phyloP scores from a whole-genome alignment of 2,113 vertebrate genomes.

The Budorcas taxicolor region DNA sequence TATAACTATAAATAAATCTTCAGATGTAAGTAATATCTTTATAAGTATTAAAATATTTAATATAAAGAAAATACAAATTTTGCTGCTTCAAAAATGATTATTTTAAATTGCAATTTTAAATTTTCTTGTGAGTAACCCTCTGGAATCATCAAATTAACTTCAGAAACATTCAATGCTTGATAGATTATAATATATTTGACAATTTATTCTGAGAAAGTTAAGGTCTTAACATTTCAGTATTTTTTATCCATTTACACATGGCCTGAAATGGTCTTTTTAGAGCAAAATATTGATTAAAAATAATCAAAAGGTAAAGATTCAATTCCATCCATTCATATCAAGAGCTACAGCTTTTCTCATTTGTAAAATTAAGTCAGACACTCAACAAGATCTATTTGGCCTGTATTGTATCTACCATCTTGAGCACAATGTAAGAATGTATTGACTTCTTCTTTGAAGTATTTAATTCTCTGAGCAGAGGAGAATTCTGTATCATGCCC shows the following conservation, averaged over 20 bases:
- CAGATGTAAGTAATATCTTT: background rate
- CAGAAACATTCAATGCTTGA: background rate
- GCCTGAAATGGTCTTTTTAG: background rate
- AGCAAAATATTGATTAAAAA: conserved; percentile 10
- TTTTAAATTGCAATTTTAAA: background rate
- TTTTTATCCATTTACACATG: background rate
- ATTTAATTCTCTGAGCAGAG: background rate
- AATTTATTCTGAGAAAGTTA: background rate
- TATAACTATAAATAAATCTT: background rate
- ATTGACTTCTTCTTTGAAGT: background rate
- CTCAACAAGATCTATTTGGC: background rate
- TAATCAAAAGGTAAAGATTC: conserved; percentile 5
- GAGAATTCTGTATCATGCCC: background rate
- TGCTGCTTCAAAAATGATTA: background rate
- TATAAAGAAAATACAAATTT: background rate
- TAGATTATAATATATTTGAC: background rate
- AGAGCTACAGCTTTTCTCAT: background rate
- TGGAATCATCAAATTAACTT: background rate
- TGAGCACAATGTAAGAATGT: background rate
- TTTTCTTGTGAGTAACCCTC: background rate
- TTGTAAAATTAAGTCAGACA: background rate
- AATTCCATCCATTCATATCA: background rate
- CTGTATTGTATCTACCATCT: background rate
- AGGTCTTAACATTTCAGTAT: background rate
- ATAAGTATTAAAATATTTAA: background rate